A percentile compares a stretch with the other conserved stretches of the same genome.
phyloP scores from a whole-genome alignment of 2,113 vertebrate genomes.

The Herpailurus yagouaroundi region DNA sequence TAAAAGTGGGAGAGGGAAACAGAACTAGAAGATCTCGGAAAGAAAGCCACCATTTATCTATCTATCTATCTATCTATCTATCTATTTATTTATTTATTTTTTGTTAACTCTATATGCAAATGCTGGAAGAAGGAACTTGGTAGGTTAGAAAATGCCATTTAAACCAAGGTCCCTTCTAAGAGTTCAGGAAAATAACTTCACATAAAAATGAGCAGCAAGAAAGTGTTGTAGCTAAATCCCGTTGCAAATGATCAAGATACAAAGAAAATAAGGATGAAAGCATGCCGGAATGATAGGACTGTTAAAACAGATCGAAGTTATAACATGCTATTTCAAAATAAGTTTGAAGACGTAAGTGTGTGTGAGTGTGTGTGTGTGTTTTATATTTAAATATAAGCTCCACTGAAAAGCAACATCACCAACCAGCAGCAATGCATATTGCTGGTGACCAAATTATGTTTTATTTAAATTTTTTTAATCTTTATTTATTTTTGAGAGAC shows the following conservation, averaged over 20 bases:
- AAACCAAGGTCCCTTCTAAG: neutral
- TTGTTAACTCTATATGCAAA: neutral
- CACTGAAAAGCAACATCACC: neutral
- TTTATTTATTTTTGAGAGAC: no score
- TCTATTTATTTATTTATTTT: neutral
- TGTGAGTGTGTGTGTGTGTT: neutral
- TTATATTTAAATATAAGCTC: neutral
- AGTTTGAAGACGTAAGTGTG: neutral
- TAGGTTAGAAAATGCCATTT: neutral
- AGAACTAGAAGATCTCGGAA: neutral
- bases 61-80: neutral
- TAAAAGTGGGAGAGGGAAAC: neutral
- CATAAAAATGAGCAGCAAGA: neutral
- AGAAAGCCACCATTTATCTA: neutral
- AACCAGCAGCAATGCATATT: neutral
- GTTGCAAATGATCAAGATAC: neutral
- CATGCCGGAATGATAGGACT: neutral
- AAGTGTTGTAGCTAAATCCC: neutral
- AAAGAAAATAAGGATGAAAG: neutral
- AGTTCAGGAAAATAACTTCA: neutral
- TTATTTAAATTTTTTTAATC: neutral
- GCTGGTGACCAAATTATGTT: neutral
- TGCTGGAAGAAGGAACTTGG: neutral
- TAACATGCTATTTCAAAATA: neutral
- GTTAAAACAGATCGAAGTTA: neutral